Evolutionary conservation across 2,797 vertebrate species (phyloP).

Genomic region (Eremophila alpestris): DNA sequence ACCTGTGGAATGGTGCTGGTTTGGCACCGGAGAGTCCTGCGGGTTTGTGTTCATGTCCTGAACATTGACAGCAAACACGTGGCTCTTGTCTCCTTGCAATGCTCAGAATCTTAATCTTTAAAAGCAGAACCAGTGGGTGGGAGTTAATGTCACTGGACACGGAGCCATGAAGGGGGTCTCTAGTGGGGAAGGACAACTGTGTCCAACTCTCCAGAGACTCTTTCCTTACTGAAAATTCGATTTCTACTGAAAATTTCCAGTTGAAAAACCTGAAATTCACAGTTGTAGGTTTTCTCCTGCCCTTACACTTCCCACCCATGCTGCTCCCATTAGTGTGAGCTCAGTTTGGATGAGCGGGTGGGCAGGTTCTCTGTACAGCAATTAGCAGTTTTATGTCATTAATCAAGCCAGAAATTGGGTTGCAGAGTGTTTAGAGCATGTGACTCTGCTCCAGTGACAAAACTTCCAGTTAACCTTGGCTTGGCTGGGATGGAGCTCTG

Average conservation of each 20-base stretch:
- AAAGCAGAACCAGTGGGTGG: not conserved
- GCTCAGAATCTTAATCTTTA: not conserved
- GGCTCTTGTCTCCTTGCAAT: not conserved
- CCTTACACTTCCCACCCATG: accelerated
- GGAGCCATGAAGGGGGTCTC: not conserved
- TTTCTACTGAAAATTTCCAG: not conserved
- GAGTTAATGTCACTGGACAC: not conserved
- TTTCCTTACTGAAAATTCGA: not conserved
- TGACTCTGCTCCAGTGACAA: not conserved
- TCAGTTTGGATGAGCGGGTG: not conserved
- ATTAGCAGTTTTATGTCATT: not conserved
- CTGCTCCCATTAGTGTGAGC: accelerated
- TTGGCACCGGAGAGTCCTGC: accelerated
- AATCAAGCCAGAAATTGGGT: not conserved
- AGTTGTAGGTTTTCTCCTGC: not conserved
- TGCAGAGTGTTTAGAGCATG: not conserved
- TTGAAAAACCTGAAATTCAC: not conserved
- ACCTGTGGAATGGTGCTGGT: accelerated
- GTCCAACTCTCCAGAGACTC: not conserved
- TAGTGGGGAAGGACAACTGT: not conserved
- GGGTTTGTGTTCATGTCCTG: accelerated
- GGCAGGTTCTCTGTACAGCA: not conserved
- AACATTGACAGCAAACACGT: accelerated
- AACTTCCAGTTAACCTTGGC: not conserved
- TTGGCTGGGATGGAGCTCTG: not conserved